Evolutionary conservation across 2,797 vertebrate species (phyloP), one percentile per base, ranked within the genome.

Genomic region (Falco novaeseelandiae): DNA sequence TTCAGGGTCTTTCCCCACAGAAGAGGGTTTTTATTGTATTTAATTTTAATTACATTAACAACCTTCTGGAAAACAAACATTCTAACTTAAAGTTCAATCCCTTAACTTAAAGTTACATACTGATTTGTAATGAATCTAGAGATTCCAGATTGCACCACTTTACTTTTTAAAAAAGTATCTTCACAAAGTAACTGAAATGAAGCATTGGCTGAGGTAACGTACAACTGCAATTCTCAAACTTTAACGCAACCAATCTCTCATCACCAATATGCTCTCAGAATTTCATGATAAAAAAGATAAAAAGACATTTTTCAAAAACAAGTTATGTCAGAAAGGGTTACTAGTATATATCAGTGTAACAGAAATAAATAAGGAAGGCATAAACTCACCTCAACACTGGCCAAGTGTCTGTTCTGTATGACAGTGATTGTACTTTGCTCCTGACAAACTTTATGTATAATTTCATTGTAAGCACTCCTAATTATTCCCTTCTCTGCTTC

Each of bases 341-440:
- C 21, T 63, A 59, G 81, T 16, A 81, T 3, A 79, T 67, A 55
- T 40, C 13, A 78, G 23, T 2, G 4, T 12, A 15, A 65, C 7
- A 74, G 62, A 81, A 86, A 51, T 30, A 93, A 89, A 49, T 82
- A 83, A 90, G 72, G 83, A 15, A 80, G 72, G 81, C 18, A 80
- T n/a, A 90, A 93, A 94, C 92, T 86, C 83, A 99, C 98, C 97
- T 98, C 97, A 61, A 95, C 54, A 93, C 97, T 98, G 65, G 93
- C 89, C 74, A 96, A 87, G 70, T 98, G 98, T 77, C 97, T 98
- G 38, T 96, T 96, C 13, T 92, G 87, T 40, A 98, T 55, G 30
- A 78, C 54, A 38, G 63, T 58, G 83, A 98, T 98, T 15, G 98
- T 84, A 32, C 48, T 78, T 92, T 97, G 97, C 74, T 98, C 98